A percentile compares a stretch with the other conserved stretches of the same genome.
Conservation (phyloP, 2,797 vertebrate species). For the Cephalopachus bancanus region DNA sequence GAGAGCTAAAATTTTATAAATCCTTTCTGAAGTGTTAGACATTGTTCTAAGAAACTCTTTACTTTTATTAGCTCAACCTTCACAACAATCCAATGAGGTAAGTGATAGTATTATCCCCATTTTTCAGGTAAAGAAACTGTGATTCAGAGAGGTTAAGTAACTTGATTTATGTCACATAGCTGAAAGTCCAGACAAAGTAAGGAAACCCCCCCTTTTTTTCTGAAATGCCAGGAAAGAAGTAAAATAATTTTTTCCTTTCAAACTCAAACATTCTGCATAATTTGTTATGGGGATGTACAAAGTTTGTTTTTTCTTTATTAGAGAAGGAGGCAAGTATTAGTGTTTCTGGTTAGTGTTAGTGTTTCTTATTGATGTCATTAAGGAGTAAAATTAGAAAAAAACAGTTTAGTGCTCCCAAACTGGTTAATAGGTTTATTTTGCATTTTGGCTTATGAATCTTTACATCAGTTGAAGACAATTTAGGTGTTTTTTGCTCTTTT, state of each 20-base stretch:
- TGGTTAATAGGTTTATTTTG: slow-evolving; percentile 34
- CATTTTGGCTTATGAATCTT: slow-evolving; percentile 19
- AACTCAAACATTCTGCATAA: slow-evolving; percentile 35
- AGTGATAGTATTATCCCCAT: slow-evolving; percentile 36
- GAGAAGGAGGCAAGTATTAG: background rate
- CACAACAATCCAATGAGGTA: background rate
- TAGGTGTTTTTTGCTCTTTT: background rate
- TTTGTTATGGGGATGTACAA: background rate
- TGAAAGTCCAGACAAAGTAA: slow-evolving; percentile 47
- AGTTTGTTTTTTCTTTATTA: background rate
- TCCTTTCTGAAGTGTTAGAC: background rate
- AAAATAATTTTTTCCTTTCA: slow-evolving; percentile 46
- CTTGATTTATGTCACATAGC: background rate
- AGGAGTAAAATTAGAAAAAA: slow-evolving; percentile 39
- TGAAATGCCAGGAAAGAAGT: slow-evolving; percentile 34
- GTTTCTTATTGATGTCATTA: background rate
- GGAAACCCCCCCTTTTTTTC: background rate
- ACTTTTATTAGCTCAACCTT: background rate
- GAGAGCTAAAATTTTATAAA: slow-evolving; percentile 48
- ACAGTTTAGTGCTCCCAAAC: background rate
- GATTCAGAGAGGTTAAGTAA: slow-evolving; percentile 42
- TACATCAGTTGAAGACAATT: slow-evolving; percentile 16
- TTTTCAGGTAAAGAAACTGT: background rate
- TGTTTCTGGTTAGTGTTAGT: background rate
- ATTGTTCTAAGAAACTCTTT: background rate